Conservation (phyloP, 2,113 vertebrate genomes). For the Scalopus aquaticus region DNA sequence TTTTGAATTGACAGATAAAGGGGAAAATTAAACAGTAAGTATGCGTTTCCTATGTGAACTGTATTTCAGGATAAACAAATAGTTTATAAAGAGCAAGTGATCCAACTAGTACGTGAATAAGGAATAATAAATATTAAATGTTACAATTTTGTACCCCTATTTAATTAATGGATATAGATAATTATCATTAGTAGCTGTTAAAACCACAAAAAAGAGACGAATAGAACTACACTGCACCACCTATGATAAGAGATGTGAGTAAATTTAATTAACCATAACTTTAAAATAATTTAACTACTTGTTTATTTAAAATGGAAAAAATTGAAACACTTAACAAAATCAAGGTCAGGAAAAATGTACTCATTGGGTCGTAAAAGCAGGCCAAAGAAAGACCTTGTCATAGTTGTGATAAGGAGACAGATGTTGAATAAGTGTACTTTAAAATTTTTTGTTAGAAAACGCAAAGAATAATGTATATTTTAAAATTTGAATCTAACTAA, state of each 20-base stretch:
- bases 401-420: background rate
- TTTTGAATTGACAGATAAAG: background rate
- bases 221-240: background rate
- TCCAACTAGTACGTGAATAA: background rate
- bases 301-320: conserved; percentile 23
- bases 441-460: background rate
- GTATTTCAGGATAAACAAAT: background rate
- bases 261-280: background rate
- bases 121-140: background rate
- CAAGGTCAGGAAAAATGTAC: background rate
- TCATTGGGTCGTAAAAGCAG: background rate
- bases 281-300: background rate
- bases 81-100: background rate
- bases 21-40: background rate
- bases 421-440: background rate
- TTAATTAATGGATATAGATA: background rate
- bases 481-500: background rate
- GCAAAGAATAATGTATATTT: background rate
- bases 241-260: background rate
- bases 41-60: background rate
- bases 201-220: background rate
- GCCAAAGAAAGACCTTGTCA: background rate
- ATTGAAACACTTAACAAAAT: conserved; percentile 2
- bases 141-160: background rate
- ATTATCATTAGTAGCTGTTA: background rate